These are phyloP conservation scores for Poecilia gillii DNA, from an alignment of 2,797 vertebrate species.

Conservation along the genomic window DNA sequence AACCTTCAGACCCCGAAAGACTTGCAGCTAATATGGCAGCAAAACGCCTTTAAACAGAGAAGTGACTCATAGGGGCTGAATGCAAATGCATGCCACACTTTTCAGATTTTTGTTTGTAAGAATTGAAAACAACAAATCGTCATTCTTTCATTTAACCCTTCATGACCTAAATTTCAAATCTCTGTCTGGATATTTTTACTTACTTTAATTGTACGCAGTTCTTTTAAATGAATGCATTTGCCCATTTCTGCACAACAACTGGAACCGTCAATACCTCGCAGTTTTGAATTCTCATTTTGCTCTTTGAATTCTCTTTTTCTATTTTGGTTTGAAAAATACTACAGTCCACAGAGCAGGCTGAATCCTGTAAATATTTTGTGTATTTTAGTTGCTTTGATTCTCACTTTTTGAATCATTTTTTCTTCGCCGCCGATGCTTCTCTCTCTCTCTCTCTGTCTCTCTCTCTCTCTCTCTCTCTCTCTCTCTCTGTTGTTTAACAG, in stretches of 20 bases:
- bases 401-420: background rate
- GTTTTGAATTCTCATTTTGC: background rate
- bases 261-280: no score
- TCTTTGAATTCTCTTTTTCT: background rate
- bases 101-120: background rate
- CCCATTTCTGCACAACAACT: no score
- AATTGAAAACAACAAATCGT: background rate
- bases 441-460: constrained; percentile 1
- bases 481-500: background rate
- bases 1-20: background rate
- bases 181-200: no score
- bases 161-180: no score
- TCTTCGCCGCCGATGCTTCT: background rate
- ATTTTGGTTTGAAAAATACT: background rate
- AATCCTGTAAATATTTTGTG: background rate
- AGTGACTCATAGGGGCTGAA: background rate
- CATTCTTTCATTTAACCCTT: background rate
- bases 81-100: background rate
- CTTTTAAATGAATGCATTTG: no score
- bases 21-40: background rate
- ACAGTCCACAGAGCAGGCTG: background rate
- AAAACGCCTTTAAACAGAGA: background rate
- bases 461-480: background rate
- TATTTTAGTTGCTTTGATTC: background rate
- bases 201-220: no score